These are phyloP conservation scores for Synanthedon vespiformis DNA, from an alignment of 2,888 invertebrate species.

Conservation along the genomic window DNA sequence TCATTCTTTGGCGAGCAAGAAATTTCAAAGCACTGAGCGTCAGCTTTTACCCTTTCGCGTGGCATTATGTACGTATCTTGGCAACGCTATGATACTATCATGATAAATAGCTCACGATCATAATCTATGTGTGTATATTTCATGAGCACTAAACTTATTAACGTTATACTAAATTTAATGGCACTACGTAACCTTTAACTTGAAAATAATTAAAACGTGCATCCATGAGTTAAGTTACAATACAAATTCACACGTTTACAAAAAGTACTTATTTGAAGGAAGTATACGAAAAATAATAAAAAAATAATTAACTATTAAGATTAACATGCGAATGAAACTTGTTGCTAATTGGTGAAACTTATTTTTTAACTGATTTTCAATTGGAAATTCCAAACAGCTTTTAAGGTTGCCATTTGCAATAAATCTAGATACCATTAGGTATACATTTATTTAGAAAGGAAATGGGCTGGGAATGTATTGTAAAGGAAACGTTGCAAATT, in stretches of 20 bases:
- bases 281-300: too few species aligned
- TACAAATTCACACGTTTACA: too few species aligned
- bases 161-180: not conserved
- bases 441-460: not conserved
- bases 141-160: conserved; percentile 4
- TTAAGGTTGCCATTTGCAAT: not conserved
- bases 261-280: too few species aligned
- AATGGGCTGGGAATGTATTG: not conserved
- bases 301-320: too few species aligned
- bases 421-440: not conserved
- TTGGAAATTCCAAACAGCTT: not conserved
- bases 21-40: conserved; percentile 39
- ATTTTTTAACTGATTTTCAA: not conserved
- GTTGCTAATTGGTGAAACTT: not conserved
- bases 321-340: not conserved
- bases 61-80: conserved; percentile 19
- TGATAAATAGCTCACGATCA: conserved; percentile 38
- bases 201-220: too few species aligned
- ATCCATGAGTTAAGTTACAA: too few species aligned
- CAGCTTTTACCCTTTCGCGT: conserved; percentile 38
- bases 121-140: conserved; percentile 7
- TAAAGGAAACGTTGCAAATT: not conserved
- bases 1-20: conserved; percentile 44
- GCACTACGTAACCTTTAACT: too few species aligned
- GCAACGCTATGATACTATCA: conserved; percentile 33